Conservation (phyloP, 2,888 invertebrate genomes). For the Morpho deidamia region DNA sequence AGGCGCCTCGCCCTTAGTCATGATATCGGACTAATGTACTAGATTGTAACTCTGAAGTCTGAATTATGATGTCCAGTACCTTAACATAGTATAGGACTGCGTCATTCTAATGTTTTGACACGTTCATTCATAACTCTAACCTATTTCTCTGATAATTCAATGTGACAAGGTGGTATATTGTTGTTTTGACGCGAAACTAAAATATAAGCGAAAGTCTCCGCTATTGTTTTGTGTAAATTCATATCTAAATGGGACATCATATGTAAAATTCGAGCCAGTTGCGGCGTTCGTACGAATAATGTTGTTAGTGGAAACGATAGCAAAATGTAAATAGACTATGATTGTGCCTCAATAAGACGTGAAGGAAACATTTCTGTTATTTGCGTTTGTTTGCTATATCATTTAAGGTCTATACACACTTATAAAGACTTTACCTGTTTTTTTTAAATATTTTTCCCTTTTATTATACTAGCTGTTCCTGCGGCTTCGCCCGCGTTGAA, state of each 20-base stretch:
- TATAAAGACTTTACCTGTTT: no score
- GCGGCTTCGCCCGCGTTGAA: no score
- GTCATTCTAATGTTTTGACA: neutral
- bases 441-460: no score
- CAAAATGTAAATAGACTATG: conserved; percentile 4
- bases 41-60: conserved; percentile 36
- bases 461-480: no score
- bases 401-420: neutral
- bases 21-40: conserved; percentile 18
- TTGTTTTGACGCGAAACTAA: conserved; percentile 24
- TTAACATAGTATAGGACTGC: neutral
- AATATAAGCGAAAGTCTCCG: conserved; percentile 34
- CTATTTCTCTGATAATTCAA: neutral
- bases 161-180: conserved; percentile 11
- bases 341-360: conserved; percentile 1
- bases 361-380: neutral
- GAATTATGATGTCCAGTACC: conserved; percentile 43
- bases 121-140: neutral
- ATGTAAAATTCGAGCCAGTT: conserved; percentile 20
- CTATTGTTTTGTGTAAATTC: conserved; percentile 33
- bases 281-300: conserved; percentile 16
- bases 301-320: conserved; percentile 8
- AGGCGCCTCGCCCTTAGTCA: conserved; percentile 20
- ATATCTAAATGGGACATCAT: conserved; percentile 32
- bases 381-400: neutral